Evolutionary conservation across 2,113 vertebrate genomes (phyloP).

Genomic region (Sebastes fasciatus): DNA sequence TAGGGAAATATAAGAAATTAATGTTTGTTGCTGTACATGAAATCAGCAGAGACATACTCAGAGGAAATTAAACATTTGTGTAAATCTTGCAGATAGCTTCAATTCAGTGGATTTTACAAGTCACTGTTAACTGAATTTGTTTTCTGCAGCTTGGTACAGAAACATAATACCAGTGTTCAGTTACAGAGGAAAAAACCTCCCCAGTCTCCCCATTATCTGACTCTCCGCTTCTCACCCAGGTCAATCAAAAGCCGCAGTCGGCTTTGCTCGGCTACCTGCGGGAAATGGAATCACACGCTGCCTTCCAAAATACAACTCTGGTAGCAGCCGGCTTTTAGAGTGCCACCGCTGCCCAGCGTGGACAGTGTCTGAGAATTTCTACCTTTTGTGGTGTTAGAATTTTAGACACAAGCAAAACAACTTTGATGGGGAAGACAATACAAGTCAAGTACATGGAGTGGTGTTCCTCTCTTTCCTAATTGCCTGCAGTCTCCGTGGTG

Average conservation of each 20-base stretch:
- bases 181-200: constrained; percentile 42
- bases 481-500: constrained; percentile 76
- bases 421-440: constrained; percentile 48
- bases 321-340: constrained; percentile 16
- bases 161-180: constrained; percentile 45
- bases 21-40: neutral
- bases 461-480: constrained; percentile 75
- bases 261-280: constrained; percentile 37
- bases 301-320: constrained; percentile 34
- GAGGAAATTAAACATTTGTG: constrained; percentile 3
- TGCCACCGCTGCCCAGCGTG: neutral
- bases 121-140: constrained; percentile 24
- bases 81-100: constrained; percentile 4
- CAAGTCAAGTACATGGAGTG: constrained; percentile 55
- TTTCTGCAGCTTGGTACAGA: constrained; percentile 30
- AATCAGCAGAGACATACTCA: constrained; percentile 21
- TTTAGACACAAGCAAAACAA: constrained; percentile 62
- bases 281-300: constrained; percentile 23
- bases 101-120: constrained; percentile 6
- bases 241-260: constrained; percentile 49
- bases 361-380: constrained; percentile 44
- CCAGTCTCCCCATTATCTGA: constrained; percentile 41
- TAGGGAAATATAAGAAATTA: neutral
- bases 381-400: constrained; percentile 37
- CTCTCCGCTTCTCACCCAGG: constrained; percentile 28